A percentile compares a stretch with the other conserved stretches of the same genome.
Evolutionary conservation across 2,113 vertebrate species (phyloP).

Genomic region (Columba janthina): DNA sequence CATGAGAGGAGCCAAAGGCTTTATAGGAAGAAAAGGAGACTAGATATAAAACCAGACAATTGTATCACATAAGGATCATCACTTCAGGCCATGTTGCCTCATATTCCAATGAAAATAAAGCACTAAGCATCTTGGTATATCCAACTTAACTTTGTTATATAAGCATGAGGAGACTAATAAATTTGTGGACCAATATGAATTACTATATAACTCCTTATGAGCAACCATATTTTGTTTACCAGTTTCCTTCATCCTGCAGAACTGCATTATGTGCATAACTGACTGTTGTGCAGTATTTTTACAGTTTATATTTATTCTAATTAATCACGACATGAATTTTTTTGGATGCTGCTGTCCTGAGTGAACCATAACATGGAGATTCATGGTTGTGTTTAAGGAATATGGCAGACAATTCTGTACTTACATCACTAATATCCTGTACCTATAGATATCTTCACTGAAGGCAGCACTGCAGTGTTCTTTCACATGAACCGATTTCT

Average conservation of each 20-base stretch:
- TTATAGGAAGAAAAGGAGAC: not conserved
- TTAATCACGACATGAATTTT: not conserved
- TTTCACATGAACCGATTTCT: not conserved
- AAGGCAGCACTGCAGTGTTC: not conserved
- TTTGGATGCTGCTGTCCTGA: not conserved
- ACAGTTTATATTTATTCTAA: slow-evolving; percentile 7
- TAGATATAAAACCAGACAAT: not conserved
- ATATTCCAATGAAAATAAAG: not conserved
- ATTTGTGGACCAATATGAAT: not conserved
- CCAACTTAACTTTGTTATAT: not conserved
- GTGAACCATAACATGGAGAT: not conserved
- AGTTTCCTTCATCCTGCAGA: not conserved
- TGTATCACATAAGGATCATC: not conserved
- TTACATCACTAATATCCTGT: not conserved
- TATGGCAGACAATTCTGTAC: not conserved
- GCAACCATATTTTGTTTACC: not conserved
- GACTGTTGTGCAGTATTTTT: not conserved
- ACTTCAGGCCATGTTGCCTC: not conserved
- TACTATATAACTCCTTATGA: not conserved
- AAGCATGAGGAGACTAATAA: not conserved
- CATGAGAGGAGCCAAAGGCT: not conserved
- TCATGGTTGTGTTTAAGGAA: not conserved
- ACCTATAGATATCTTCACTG: not conserved
- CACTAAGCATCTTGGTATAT: not conserved
- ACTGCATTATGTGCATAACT: not conserved